phyloP scores from a whole-genome alignment of 2,113 vertebrate species.

The Eonycteris spelaea region DNA sequence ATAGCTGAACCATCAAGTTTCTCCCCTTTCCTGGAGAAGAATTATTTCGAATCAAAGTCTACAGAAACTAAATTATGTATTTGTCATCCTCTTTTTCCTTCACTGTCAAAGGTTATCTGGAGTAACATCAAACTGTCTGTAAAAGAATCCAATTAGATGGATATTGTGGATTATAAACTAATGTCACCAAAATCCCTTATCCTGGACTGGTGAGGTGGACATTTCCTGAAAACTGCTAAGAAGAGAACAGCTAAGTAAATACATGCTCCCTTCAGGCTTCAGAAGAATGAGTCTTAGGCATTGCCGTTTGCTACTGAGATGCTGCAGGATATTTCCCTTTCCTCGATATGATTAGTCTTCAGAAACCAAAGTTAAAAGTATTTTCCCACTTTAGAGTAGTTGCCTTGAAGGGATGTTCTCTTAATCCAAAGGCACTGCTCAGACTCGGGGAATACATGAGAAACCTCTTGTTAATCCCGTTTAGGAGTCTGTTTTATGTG shows the following conservation, averaged over 20 bases:
- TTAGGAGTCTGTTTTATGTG: not conserved
- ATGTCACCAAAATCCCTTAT: not conserved
- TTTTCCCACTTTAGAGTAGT: not conserved
- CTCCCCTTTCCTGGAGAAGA: not conserved
- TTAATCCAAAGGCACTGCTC: not conserved
- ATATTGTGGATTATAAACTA: not conserved
- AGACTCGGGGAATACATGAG: not conserved
- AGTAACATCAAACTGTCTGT: not conserved
- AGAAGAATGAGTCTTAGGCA: not conserved
- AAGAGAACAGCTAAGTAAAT: not conserved
- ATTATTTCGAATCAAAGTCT: not conserved
- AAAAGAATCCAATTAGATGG: not conserved
- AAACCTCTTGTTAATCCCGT: not conserved
- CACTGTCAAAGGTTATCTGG: not conserved
- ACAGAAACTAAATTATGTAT: not conserved
- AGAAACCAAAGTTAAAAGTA: not conserved
- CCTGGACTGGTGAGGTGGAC: not conserved
- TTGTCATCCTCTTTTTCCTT: not conserved
- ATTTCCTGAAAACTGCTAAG: not conserved
- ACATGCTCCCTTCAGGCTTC: not conserved
- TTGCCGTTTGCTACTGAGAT: not conserved
- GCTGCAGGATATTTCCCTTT: not conserved
- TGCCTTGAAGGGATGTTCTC: not conserved
- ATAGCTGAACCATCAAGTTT: not conserved
- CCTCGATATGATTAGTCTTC: not conserved